Base-by-base conservation (phyloP, 2,797 vertebrate species). In the Thripadectes ignobilis region DNA sequence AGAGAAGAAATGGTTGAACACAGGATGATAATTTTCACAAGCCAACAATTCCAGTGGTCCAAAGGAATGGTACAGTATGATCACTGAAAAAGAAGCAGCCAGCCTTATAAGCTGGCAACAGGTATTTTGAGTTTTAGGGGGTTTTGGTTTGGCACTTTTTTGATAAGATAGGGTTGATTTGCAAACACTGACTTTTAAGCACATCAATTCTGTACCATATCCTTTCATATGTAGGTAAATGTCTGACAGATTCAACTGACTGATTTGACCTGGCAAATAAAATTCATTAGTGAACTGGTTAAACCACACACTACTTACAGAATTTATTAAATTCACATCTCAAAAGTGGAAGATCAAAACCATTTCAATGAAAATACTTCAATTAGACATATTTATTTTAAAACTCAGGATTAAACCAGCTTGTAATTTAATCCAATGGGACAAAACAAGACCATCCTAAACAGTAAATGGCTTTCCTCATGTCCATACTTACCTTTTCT, bases 401-500 rank as follows among this genome's bases (percentile, higher is more conserved):
- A 89, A 87, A 72, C 34, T 8, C 38, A 85, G 1, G 34, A 73
- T 58, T n/a, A 65, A 76, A 46, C 8, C 21, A 46, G 14, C 9
- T 45, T n/a, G 7, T n/a, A 87, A 67, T 24, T 36, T 38, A 79
- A 86, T 55, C 3, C 8, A 91, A 45, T 5, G 54, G 6, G 20
- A 61, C 48, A 63, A 85, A 45, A 36, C 5, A 32, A 73, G 16
- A 74, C 20, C 34, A 63, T 38, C 30, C 32, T 43, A n/a, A 78
- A 46, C 0, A 83, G 5, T 2, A 4, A 80, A 80, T 14, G 19
- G 43, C 32, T 85, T 58, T 75, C 16, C 52, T 69, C 36, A n/a
- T 1, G 11, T 23, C 51, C 45, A 63, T 14, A 32, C 69, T 81
- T 83, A 99, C 99, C 98, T 99, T 99, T 85, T 98, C 98, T 96